Base-by-base conservation (phyloP, 2,113 vertebrate genomes). In the Hippoglossus stenolepis region DNA sequence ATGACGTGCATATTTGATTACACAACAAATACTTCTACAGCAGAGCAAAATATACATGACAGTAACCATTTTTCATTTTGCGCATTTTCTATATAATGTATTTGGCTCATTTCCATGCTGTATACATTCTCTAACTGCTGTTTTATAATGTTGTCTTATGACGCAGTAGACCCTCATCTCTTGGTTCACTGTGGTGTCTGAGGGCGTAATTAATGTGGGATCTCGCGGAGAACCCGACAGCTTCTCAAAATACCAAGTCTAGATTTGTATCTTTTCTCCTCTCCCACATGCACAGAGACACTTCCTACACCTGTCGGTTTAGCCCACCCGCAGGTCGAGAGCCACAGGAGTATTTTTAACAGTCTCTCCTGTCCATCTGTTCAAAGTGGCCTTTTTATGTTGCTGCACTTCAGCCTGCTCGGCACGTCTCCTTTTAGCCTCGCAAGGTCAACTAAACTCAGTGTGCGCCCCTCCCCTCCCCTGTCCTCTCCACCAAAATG, bases 281-380 rank as follows among this genome's bases (percentile, higher is more conserved):
- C 38, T 47, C 11, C 17, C 23, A 51, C 56, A 62, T 43, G 65
- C 14, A 53, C 45, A 66, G 6, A 73, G 4, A 40, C 66, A 54
- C 60, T 69, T 69, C 75, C 60, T 58, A 79, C 93, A 94, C 92
- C 94, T 95, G 93, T 92, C 81, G 65, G 59, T 72, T 56, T 23
- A 38, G 69, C 73, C 89, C 86, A 86, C 81, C 80, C 77, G 10
- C 77, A 72, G 56, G 83, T 77, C 47, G 3, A 47, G 23, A 76
- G 77, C 67, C 72, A 23, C 20, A 38, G 17, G 73, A 82, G 90
- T 93, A 93, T 94, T 94, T 95, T 93, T 93, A 93, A 87, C 84
- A 65, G 73, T 65, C 74, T 80, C 77, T 79, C 56, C 72, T 65
- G 65, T 79, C 80, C 85, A 91, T 87, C 87, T 91, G 92, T 89